Conservation (phyloP, 2,797 vertebrate genomes). For the Schizopygopsis malacanthus region DNA sequence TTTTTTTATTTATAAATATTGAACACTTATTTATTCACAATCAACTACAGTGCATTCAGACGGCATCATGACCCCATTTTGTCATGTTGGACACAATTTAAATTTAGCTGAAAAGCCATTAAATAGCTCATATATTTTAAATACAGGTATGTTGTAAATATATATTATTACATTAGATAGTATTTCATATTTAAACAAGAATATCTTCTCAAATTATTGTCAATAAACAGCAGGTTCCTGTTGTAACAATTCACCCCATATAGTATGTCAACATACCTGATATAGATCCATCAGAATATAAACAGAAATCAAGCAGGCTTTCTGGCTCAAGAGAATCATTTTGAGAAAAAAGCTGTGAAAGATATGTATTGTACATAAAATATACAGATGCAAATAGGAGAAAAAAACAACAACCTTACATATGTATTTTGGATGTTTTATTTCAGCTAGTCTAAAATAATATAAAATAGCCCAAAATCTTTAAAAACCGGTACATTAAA, state of each 20-base stretch:
- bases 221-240: slow-evolving; percentile 7
- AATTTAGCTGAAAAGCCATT: background rate
- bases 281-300: background rate
- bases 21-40: background rate
- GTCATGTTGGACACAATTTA: background rate
- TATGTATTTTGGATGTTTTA: too few species aligned
- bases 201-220: slow-evolving; percentile 12
- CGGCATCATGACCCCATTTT: background rate
- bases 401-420: too few species aligned
- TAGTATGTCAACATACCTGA: background rate
- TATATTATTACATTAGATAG: background rate
- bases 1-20: background rate
- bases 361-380: too few species aligned
- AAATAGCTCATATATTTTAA: background rate
- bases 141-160: background rate
- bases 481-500: too few species aligned
- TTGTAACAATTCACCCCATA: slow-evolving; percentile 1
- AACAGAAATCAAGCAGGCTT: too few species aligned
- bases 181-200: background rate
- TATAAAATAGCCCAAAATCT: too few species aligned
- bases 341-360: too few species aligned
- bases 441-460: too few species aligned
- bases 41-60: background rate
- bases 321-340: too few species aligned
- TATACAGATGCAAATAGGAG: too few species aligned